These are phyloP conservation scores for Drosophila dives DNA, from an alignment of 2,888 invertebrate species.

Conservation along the genomic window DNA sequence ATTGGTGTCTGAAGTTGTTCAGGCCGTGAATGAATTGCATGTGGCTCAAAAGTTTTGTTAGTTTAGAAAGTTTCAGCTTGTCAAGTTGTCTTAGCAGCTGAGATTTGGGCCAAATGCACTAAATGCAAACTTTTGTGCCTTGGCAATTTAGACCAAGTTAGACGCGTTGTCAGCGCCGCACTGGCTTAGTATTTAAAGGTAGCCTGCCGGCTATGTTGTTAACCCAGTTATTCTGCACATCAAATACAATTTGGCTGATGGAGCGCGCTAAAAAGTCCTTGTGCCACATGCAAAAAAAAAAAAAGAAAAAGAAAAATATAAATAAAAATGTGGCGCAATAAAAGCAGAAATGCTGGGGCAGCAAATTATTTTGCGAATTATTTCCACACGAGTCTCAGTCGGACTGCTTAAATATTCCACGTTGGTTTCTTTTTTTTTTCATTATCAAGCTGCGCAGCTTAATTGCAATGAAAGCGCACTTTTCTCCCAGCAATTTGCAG, in stretches of 20 bases:
- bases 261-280: conserved; percentile 53
- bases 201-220: conserved; percentile 21
- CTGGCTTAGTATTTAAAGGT: conserved; percentile 10
- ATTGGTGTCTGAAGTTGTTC: conserved; percentile 21
- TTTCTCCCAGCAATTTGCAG: conserved; percentile 71
- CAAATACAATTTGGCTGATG: conserved; percentile 46
- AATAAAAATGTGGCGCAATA: conserved; percentile 4
- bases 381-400: conserved; percentile 27
- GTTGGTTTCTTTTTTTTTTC: conserved; percentile 50
- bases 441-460: conserved; percentile 70
- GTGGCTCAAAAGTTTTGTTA: conserved; percentile 59
- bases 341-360: conserved; percentile 10
- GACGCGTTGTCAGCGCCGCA: conserved; percentile 5
- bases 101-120: conserved; percentile 28
- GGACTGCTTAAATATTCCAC: background rate
- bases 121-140: conserved; percentile 11
- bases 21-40: conserved; percentile 28
- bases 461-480: conserved; percentile 76
- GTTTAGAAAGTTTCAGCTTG: conserved; percentile 4
- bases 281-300: conserved; percentile 61
- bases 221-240: conserved; percentile 58
- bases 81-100: background rate
- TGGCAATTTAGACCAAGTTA: conserved; percentile 33
- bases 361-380: conserved; percentile 33
- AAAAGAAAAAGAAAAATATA: background rate